A percentile compares a stretch with the other conserved stretches of the same genome.
These are phyloP conservation scores for Leptobrachium leishanense DNA, from an alignment of 2,113 vertebrate species.

Conservation along the genomic window DNA sequence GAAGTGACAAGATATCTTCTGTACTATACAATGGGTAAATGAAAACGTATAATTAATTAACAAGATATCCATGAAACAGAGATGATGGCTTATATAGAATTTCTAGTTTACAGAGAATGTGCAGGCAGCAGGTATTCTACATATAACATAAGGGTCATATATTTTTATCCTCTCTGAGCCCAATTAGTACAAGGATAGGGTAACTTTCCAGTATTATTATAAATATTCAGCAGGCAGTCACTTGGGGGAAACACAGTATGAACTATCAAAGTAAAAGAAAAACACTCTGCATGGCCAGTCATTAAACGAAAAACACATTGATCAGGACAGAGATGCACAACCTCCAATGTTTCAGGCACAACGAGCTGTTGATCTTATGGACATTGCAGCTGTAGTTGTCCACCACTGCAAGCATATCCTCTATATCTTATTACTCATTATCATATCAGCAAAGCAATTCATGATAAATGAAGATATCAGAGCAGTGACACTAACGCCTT, in stretches of 20 bases:
- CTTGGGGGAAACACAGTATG: too few relatives aligned
- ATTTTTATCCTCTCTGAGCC: constrained; percentile 1
- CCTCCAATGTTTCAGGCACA: neutral
- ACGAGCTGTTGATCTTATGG: too few relatives aligned
- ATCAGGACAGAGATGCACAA: neutral
- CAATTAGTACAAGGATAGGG: neutral
- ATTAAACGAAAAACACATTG: neutral
- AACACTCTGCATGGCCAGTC: too few relatives aligned
- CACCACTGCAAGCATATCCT: neutral
- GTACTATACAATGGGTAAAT: too few relatives aligned
- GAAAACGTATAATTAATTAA: too few relatives aligned
- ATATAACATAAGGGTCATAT: neutral
- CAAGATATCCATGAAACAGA: too few relatives aligned
- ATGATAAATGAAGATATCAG: too few relatives aligned
- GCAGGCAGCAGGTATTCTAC: neutral
- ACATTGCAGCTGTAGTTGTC: too few relatives aligned
- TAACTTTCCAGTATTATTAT: neutral
- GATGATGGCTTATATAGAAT: neutral
- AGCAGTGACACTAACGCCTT: too few relatives aligned
- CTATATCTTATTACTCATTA: neutral
- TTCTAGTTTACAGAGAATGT: neutral
- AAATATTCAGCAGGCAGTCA: neutral
- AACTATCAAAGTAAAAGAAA: too few relatives aligned
- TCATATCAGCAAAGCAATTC: too few relatives aligned
- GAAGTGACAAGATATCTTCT: too few relatives aligned